Percentiles rank a stretch among this genome's conserved stretches.
Evolutionary conservation across 2,113 vertebrate species (phyloP).

Genomic region (Harpagus bidentatus): DNA sequence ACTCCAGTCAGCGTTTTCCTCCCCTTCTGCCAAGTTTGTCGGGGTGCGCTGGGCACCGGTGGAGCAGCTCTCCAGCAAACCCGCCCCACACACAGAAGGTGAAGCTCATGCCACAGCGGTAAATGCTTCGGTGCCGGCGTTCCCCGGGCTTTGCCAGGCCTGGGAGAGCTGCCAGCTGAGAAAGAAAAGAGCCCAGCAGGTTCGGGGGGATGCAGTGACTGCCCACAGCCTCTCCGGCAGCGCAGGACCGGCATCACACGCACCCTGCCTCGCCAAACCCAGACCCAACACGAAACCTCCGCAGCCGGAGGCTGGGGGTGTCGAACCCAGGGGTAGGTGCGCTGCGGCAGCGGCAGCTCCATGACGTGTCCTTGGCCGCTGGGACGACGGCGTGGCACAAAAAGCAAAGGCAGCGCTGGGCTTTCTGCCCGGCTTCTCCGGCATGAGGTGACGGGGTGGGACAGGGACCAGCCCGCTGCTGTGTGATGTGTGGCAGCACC

Average conservation of each 20-base stretch:
- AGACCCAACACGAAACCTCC: background rate
- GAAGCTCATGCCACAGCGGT: background rate
- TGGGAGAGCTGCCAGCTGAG: background rate
- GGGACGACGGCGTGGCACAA: background rate
- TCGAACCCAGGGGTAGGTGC: no score
- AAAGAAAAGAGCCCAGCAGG: background rate
- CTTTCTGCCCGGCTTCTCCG: background rate
- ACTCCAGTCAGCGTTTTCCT: fast-evolving
- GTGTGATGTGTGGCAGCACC: background rate
- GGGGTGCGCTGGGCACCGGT: background rate
- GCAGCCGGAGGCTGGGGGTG: background rate
- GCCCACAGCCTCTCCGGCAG: background rate
- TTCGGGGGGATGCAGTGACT: no score
- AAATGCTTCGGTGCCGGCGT: background rate
- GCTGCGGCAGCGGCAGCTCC: background rate
- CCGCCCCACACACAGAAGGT: background rate
- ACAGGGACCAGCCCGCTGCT: background rate
- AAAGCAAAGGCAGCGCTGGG: background rate
- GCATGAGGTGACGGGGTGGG: background rate
- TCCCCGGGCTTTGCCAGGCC: background rate
- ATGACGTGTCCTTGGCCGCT: background rate
- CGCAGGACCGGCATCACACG: background rate
- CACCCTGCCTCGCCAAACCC: background rate
- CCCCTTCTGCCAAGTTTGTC: background rate
- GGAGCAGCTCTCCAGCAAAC: background rate